These are phyloP conservation scores for Zapornia atra DNA, from an alignment of 2,113 vertebrate species.

Conservation along the genomic window DNA sequence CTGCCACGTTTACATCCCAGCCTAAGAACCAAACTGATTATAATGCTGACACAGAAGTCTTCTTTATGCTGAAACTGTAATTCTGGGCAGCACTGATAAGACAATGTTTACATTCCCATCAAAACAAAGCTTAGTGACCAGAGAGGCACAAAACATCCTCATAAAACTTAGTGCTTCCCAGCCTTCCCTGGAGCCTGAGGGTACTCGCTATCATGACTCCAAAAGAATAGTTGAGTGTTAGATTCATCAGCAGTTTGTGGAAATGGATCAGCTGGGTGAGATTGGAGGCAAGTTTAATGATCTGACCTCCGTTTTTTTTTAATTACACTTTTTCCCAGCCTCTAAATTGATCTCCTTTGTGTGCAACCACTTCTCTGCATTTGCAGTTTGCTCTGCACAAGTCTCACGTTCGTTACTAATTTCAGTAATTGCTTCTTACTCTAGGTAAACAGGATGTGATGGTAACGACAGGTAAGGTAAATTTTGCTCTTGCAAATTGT, in stretches of 20 bases:
- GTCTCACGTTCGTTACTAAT: neutral
- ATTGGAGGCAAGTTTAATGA: neutral
- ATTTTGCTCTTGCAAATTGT: neutral
- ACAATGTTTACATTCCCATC: constrained; percentile 27
- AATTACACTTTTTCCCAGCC: neutral
- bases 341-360: neutral
- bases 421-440: neutral
- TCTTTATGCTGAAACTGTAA: constrained; percentile 84
- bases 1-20: constrained; percentile 65
- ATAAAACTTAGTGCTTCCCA: neutral
- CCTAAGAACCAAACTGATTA: constrained; percentile 59
- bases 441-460: neutral
- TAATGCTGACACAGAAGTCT: constrained; percentile 72
- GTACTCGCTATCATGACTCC: neutral
- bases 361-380: neutral
- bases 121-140: neutral
- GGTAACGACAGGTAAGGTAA: neutral
- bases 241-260: neutral
- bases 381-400: neutral
- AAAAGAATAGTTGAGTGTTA: neutral
- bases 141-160: neutral
- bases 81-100: neutral
- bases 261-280: neutral
- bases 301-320: neutral
- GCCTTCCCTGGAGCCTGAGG: neutral